Evolutionary conservation across 1,140 invertebrate genomes (phyloP), one percentile per base, ranked within the genome.

Genomic region (Drosophila santomea): DNA sequence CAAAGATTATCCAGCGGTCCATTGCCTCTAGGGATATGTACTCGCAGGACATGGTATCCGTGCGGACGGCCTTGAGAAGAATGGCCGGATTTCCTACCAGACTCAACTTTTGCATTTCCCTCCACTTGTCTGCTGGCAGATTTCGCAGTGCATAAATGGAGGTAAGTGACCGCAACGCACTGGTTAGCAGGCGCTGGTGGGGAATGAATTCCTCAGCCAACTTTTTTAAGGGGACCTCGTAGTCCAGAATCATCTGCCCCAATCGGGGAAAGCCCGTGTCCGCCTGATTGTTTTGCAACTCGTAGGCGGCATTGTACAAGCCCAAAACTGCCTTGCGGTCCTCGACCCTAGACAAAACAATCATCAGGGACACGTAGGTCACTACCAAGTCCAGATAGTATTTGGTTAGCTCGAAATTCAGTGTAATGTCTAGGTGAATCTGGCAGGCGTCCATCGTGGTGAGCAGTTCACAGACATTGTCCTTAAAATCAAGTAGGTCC

Each of bases 401-500:
- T 93, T 98, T 98, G 0, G 98, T 99, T 50, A 99, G 92, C 92
- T 99, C 99, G 94, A 97, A 99, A 93, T 99, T 99, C 17, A 98
- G 93, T 3, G 97, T 97, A 80, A 99, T 98, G 93, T 99, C 98
- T 77, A 99, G 93, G 80, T 97, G 95, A 38, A 99, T 95, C 90
- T 98, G 98, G 91, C 97, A 98, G 11, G 98, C 97, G 94, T 99
- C 98, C 95, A 99, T 99, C n/a, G 97, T 98, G 8, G 98, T 99
- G 4, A 99, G 93, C 43, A 99, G 93, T 92, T 99, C 98, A 82
- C 97, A 97, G 3, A 99, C 98, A 95, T 99, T 98, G 92, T 99
- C 99, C 93, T 99, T 99, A 80, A 99, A 98, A 92, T 99, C 98
- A 12, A 99, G 93, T 41, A 99, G 94, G 94, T 99, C 99, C n/a